Conservation (phyloP, 2,113 vertebrate genomes). For the Pycnonotus jocosus region DNA sequence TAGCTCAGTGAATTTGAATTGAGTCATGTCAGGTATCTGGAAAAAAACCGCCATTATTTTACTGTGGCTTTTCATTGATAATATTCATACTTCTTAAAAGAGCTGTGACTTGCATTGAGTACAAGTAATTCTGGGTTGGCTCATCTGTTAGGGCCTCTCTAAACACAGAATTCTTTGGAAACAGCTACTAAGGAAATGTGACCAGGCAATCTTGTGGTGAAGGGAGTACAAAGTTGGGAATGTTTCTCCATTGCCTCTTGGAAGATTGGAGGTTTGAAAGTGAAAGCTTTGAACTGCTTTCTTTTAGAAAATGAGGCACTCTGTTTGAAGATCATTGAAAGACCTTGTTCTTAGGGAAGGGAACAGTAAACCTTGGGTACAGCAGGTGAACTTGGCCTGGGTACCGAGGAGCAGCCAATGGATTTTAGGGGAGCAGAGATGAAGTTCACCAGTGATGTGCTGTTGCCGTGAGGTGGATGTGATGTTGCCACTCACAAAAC, state of each 20-base stretch:
- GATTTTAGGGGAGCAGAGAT: not conserved
- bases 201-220: not conserved
- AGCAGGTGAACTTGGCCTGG: too few species aligned
- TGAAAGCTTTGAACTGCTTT: not conserved
- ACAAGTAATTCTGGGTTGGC: not conserved
- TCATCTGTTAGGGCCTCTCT: not conserved
- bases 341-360: too few species aligned
- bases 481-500: not conserved
- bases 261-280: not conserved
- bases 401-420: not conserved
- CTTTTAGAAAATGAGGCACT: not conserved
- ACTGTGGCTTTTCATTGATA: not conserved
- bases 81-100: not conserved
- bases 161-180: not conserved
- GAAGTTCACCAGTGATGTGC: not conserved
- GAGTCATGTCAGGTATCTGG: not conserved
- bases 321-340: not conserved
- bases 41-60: rapidly evolving
- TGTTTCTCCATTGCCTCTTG: not conserved
- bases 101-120: not conserved
- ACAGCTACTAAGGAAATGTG: not conserved
- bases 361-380: not conserved
- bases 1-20: not conserved
- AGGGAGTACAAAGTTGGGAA: rapidly evolving
- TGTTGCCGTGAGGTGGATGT: not conserved